Evolutionary conservation across 2,797 vertebrate genomes (phyloP).

Genomic region (Pachyuromys duprasi): DNA sequence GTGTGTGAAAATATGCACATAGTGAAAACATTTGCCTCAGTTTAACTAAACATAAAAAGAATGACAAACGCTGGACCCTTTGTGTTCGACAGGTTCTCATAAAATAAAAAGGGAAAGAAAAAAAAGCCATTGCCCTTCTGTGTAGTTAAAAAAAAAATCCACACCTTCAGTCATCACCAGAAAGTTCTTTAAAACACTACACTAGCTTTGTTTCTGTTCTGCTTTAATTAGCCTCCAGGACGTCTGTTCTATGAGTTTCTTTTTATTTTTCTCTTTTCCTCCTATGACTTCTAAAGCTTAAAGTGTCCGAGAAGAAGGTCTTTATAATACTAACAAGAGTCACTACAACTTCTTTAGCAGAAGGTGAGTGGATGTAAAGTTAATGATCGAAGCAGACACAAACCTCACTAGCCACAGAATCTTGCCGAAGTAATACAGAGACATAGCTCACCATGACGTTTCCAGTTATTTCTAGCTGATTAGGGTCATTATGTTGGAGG

Average conservation of each 20-base stretch:
- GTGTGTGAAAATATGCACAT: conserved; percentile 74
- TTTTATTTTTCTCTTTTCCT: conserved; percentile 71
- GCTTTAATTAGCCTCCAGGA: conserved; percentile 91
- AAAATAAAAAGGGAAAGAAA: conserved; percentile 71
- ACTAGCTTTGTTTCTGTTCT: conserved; percentile 89
- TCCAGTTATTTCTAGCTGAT: conserved; percentile 99
- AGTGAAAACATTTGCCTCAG: conserved; percentile 92
- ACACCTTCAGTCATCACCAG: conserved; percentile 87
- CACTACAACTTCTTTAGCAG: conserved; percentile 90
- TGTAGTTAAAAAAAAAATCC: conserved; percentile 67
- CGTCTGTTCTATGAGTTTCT: conserved; percentile 82
- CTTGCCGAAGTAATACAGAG: conserved; percentile 93
- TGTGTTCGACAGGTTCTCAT: conserved; percentile 89
- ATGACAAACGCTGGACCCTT: conserved; percentile 92
- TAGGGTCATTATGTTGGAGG: conserved; percentile 99
- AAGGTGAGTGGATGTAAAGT: conserved; percentile 91
- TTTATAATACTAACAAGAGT: conserved; percentile 92
- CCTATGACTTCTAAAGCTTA: conserved; percentile 87
- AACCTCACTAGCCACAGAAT: conserved; percentile 90
- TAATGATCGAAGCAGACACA: conserved; percentile 93
- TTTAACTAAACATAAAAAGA: conserved; percentile 96
- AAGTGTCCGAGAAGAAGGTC: conserved; percentile 89
- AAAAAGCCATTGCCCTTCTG: conserved; percentile 86
- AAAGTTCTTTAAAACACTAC: conserved; percentile 89
- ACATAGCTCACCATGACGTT: conserved; percentile 99